Conservation (phyloP, 2,113 vertebrate species). For the Hippocampus zosterae region DNA sequence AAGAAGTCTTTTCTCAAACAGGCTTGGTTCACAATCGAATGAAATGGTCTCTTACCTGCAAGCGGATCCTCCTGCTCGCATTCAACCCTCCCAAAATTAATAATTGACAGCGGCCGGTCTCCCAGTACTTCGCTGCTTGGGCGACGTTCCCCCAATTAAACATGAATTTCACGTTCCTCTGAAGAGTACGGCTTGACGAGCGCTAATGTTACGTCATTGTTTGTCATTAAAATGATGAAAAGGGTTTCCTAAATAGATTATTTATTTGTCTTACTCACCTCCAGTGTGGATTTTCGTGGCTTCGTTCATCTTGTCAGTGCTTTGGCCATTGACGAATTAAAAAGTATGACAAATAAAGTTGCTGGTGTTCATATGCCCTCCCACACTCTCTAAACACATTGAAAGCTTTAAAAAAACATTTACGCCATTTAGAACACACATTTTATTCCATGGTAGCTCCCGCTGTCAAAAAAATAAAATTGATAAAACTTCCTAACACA, state of each 20-base stretch:
- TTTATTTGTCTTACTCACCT: conserved; percentile 9
- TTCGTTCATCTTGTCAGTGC: conserved; percentile 16
- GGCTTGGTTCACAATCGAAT: conserved; percentile 32
- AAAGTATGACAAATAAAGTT: conserved; percentile 2
- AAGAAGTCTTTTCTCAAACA: conserved; percentile 29
- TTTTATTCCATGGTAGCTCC: not conserved
- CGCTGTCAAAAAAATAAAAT: not conserved
- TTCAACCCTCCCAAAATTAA: conserved; percentile 56
- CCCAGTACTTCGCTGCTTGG: conserved; percentile 31
- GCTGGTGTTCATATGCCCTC: not conserved
- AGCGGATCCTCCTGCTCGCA: conserved; percentile 54
- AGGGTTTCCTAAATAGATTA: not conserved
- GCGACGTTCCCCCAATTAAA: conserved; percentile 18
- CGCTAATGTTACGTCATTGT: not conserved
- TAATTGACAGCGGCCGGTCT: conserved; percentile 64
- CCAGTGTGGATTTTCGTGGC: conserved; percentile 15
- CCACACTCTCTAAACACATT: not conserved
- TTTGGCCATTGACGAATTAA: conserved; percentile 29
- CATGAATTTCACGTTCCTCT: conserved; percentile 1
- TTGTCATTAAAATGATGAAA: not conserved
- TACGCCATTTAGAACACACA: not conserved
- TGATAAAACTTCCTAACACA: no score
- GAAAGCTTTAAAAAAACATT: not conserved
- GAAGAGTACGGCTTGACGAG: not conserved
- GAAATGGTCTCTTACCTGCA: conserved; percentile 46